Base-by-base conservation (phyloP, 2,113 vertebrate species). In the Phalacrocorax brasilianus region DNA sequence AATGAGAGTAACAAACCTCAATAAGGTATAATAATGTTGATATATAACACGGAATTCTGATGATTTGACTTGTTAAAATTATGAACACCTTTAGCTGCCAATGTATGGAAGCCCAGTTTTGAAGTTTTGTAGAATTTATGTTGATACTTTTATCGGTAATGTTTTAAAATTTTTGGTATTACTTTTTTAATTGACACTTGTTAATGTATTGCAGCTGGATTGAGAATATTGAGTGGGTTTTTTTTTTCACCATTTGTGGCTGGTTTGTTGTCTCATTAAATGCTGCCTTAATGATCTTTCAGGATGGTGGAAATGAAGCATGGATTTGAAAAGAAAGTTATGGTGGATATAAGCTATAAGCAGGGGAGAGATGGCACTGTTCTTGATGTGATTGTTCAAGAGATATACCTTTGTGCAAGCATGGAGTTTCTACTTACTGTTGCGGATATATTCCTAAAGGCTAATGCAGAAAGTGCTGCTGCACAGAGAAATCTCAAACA, bases 371-470 rank as follows among this genome's bases (percentile, higher is more conserved):
- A 99, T 35, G 98, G 98, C 78, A 98, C 97, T 58, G 44, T 94
- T 92, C 91, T 99, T 89, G 98, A 99, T 65, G 97, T 98, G 38
- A 65, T 99, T 96, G 97, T 99, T 84, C 99, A 99, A 97, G 99
- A 99, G 91, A 97, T 98, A 63, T 99, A 99, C 89, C 97, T 99
- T 71, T 99, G 99, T 96, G 99, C 99, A 88, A 99, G 99, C 97
- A 99, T 99, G 98, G 99, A 99, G 96, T 99, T 99, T 97, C 97
- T 99, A 53, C 97, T 98, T 86, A 99, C 99, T 3, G 99, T 99
- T 87, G 98, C 98, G 58, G 98, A 99, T 97, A 97, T 99, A 92
- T 99, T 99, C 93, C 92, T 99, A 30, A 98, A 99, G 89, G 98
- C 99, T 81, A 98, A 97, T 65, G 97, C 98, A 66, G 97, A 98